Evolutionary conservation across 23 tunicate species (phyloP).

Genomic region (Halocynthia aurantium): DNA sequence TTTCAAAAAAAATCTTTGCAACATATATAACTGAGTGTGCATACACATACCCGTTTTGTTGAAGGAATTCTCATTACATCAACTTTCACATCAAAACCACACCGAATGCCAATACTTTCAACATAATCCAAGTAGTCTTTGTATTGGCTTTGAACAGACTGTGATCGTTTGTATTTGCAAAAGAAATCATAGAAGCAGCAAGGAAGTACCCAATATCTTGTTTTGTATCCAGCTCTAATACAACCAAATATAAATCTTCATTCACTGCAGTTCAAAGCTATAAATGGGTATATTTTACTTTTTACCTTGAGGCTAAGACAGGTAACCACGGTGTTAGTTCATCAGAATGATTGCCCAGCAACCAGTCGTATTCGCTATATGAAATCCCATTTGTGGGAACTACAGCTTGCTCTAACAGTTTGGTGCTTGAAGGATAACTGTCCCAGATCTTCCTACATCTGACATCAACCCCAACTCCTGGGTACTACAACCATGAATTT

Average conservation of each 20-base stretch:
- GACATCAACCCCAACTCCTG: slow-evolving; percentile 75
- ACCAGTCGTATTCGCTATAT: slow-evolving; percentile 59
- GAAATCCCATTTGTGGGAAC: slow-evolving; percentile 41
- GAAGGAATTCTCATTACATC: slow-evolving; percentile 99
- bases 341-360: slow-evolving; percentile 96
- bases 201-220: slow-evolving; percentile 86
- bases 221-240: slow-evolving; percentile 38
- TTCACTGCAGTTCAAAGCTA: background rate
- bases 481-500: slow-evolving; percentile 20
- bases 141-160: slow-evolving; percentile 63
- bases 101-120: slow-evolving; percentile 29
- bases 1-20: no score
- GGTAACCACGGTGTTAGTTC: slow-evolving; percentile 99
- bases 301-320: slow-evolving; percentile 65
- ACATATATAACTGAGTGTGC: background rate
- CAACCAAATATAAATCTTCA: background rate
- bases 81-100: slow-evolving; percentile 47
- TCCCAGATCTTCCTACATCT: slow-evolving; percentile 70
- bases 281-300: background rate
- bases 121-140: slow-evolving; percentile 69
- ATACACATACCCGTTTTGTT: slow-evolving; percentile 77
- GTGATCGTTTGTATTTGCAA: slow-evolving; percentile 61
- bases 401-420: slow-evolving; percentile 50
- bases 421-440: slow-evolving; percentile 19
- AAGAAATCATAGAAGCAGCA: slow-evolving; percentile 86